Evolutionary conservation across 1,140 invertebrate genomes (phyloP).

Genomic region (Homalodisca vitripennis): DNA sequence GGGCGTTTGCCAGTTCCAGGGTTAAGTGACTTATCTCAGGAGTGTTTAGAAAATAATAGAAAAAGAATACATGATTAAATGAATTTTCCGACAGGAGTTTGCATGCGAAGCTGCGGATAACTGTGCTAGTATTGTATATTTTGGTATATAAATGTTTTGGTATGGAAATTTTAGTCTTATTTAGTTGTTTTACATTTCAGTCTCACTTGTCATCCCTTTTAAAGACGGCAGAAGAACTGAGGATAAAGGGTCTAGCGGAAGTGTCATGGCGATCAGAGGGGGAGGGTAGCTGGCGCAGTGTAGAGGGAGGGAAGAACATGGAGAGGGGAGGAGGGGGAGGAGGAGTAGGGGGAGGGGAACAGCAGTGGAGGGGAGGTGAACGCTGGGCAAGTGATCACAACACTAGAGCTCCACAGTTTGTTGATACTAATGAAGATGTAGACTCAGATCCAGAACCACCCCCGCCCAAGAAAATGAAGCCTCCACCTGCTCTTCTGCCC

Average conservation of each 20-base stretch:
- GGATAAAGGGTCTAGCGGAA: slow-evolving; percentile 88
- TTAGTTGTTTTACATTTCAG: slow-evolving; percentile 50
- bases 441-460: slow-evolving; percentile 48
- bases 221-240: slow-evolving; percentile 87
- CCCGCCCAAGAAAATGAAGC: slow-evolving; percentile 44
- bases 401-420: not conserved
- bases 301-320: slow-evolving; percentile 29
- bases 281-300: slow-evolving; percentile 41
- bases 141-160: too few species aligned
- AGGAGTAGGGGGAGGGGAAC: not conserved
- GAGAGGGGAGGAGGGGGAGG: not conserved
- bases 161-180: not conserved
- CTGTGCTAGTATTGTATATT: too few species aligned
- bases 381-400: not conserved
- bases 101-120: too few species aligned
- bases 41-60: too few species aligned
- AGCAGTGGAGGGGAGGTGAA: slow-evolving; percentile 3
- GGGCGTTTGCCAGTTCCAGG: too few species aligned
- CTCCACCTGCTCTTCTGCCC: slow-evolving; percentile 47
- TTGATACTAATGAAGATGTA: slow-evolving; percentile 41
- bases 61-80: too few species aligned
- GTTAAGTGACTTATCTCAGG: too few species aligned
- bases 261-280: slow-evolving; percentile 65
- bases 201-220: slow-evolving; percentile 79
- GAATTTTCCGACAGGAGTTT: too few species aligned